A percentile compares a stretch with the other conserved stretches of the same genome.
These are phyloP conservation scores for Zaprionus gabonicus DNA, from an alignment of 1,140 invertebrate genomes.

Conservation along the genomic window DNA sequence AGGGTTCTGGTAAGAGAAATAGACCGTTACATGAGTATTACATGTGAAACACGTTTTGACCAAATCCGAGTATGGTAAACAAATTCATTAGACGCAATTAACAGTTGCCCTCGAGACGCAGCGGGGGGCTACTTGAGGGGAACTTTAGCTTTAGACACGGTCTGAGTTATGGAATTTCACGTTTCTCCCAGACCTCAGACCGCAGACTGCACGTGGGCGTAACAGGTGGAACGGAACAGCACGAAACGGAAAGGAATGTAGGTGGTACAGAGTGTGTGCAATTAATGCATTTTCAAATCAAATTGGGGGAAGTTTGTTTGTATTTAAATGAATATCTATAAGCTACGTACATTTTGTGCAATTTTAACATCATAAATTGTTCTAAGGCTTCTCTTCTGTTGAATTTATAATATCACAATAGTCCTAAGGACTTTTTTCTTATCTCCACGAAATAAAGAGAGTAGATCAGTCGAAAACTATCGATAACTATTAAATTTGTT, in stretches of 20 bases:
- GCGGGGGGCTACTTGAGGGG: conserved; percentile 8
- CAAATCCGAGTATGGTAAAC: conserved; percentile 48
- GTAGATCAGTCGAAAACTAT: too few relatives aligned
- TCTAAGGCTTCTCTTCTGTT: too few relatives aligned
- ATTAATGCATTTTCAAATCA: conserved; percentile 41
- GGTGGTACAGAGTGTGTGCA: conserved; percentile 27
- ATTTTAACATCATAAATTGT: background rate
- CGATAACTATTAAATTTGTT: too few relatives aligned
- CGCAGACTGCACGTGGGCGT: conserved; percentile 33
- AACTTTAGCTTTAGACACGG: background rate
- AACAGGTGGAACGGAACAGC: conserved; percentile 37
- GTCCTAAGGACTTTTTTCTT: too few relatives aligned
- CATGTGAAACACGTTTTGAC: conserved; percentile 51
- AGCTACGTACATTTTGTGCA: background rate
- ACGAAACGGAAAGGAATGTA: conserved; percentile 18
- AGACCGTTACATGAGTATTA: conserved; percentile 45
- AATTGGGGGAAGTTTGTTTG: background rate
- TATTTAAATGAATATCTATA: background rate
- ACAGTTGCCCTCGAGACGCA: conserved; percentile 30
- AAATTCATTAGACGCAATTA: conserved; percentile 74
- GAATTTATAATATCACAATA: too few relatives aligned
- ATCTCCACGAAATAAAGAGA: too few relatives aligned
- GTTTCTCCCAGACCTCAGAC: conserved; percentile 27
- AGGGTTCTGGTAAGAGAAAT: background rate
- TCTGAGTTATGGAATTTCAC: conserved; percentile 20